phyloP scores from a whole-genome alignment of 2,113 vertebrate genomes.

The Shinisaurus crocodilurus region DNA sequence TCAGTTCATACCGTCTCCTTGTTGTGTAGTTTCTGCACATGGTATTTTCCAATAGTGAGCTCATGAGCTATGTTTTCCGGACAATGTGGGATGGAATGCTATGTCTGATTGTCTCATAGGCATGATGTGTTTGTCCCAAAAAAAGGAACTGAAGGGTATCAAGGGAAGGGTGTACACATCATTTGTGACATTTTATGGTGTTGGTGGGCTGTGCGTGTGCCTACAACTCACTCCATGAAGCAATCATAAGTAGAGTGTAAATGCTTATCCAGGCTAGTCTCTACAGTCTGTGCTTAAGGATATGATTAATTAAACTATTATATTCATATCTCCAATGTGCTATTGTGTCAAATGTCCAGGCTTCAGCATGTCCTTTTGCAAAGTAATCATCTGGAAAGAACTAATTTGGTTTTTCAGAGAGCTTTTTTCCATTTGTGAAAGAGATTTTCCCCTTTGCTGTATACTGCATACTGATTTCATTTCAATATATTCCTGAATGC shows the following conservation, averaged over 20 bases:
- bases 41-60: background rate
- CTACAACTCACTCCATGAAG: background rate
- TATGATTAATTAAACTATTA: conserved; percentile 1
- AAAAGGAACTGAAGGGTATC: background rate
- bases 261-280: background rate
- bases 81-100: background rate
- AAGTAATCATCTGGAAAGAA: background rate
- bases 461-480: background rate
- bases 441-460: background rate
- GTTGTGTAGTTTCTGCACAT: background rate
- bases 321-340: background rate
- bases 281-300: background rate
- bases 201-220: background rate
- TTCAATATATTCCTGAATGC: background rate
- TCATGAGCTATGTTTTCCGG: background rate
- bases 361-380: background rate
- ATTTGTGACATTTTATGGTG: background rate
- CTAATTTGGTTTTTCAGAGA: background rate
- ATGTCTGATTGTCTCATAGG: background rate
- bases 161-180: too few relatives aligned
- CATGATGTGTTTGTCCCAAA: background rate
- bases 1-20: background rate
- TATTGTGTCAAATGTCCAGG: background rate
- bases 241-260: background rate
- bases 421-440: background rate